A percentile compares a stretch with the other conserved stretches of the same genome.
These are phyloP conservation scores for Catharus minimus DNA, from an alignment of 2,113 vertebrate species.

Conservation along the genomic window DNA sequence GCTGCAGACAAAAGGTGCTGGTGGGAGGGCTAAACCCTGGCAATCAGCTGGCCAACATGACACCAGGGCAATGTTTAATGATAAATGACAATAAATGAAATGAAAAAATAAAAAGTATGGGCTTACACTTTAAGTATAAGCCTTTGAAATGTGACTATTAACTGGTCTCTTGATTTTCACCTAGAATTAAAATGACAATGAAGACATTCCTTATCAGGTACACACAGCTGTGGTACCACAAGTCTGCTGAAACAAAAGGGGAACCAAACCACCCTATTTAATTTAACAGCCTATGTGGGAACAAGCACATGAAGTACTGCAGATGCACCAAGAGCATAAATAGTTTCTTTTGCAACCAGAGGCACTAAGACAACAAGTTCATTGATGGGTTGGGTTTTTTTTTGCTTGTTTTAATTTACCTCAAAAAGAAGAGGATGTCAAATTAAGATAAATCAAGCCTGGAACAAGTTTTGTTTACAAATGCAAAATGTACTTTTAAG, in stretches of 20 bases:
- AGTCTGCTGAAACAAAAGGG: not conserved
- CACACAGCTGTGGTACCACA: not conserved
- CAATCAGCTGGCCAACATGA: not conserved
- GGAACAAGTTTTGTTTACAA: not conserved
- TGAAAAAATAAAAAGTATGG: not conserved
- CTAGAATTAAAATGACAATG: not conserved
- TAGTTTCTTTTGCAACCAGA: not conserved
- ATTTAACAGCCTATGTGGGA: not conserved
- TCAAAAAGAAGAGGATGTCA: not conserved
- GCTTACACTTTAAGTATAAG: not conserved
- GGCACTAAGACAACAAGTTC: not conserved
- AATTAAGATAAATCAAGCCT: not conserved
- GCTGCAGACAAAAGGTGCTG: not conserved
- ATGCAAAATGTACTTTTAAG: not conserved
- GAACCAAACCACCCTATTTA: not conserved
- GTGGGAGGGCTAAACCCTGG: not conserved
- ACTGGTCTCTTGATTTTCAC: not conserved
- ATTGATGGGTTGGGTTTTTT: not conserved
- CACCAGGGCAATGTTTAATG: rapidly evolving
- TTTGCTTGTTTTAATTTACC: not conserved
- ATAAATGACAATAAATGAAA: not conserved
- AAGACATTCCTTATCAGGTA: not conserved
- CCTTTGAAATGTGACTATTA: not conserved
- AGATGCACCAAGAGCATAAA: not conserved
- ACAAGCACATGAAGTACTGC: not conserved